Percentiles rank a stretch among this genome's conserved stretches.
phyloP scores from a whole-genome alignment of 2,797 vertebrate genomes.

The Gorsachius magnificus region DNA sequence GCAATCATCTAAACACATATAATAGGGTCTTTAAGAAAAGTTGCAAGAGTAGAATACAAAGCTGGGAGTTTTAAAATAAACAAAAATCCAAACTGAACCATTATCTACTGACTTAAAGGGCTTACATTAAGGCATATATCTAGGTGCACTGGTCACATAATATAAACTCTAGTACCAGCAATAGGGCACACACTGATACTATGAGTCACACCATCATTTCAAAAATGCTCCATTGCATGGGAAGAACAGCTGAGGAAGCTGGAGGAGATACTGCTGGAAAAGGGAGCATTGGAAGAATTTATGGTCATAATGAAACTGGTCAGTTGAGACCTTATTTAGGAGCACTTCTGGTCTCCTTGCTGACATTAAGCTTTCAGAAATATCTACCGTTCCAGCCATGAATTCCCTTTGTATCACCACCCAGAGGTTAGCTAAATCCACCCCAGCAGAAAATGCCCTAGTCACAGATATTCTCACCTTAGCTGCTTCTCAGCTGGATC shows the following conservation, averaged over 20 bases:
- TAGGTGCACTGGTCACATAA: not conserved
- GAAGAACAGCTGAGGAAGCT: not conserved
- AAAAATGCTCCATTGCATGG: not conserved
- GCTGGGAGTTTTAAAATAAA: not conserved
- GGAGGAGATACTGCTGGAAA: not conserved
- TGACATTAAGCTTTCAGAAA: not conserved
- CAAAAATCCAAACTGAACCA: not conserved
- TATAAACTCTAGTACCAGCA: not conserved
- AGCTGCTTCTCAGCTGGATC: not conserved
- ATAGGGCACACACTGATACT: not conserved
- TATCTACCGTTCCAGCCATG: not conserved
- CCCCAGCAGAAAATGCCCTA: not conserved
- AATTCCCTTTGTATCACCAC: not conserved
- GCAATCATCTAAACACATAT: not conserved
- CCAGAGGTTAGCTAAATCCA: not conserved
- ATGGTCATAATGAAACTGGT: not conserved
- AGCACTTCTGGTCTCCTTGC: not conserved
- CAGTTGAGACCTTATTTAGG: not conserved
- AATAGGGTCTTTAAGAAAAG: not conserved
- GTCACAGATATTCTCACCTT: not conserved
- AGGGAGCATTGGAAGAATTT: not conserved
- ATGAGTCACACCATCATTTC: not conserved
- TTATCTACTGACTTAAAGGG: not conserved
- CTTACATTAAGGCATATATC: not conserved
- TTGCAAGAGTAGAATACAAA: not conserved